Conservation (phyloP, 30 jellyfish, hydroid and myxozoan genomes). For the Rhopilema esculentum region DNA sequence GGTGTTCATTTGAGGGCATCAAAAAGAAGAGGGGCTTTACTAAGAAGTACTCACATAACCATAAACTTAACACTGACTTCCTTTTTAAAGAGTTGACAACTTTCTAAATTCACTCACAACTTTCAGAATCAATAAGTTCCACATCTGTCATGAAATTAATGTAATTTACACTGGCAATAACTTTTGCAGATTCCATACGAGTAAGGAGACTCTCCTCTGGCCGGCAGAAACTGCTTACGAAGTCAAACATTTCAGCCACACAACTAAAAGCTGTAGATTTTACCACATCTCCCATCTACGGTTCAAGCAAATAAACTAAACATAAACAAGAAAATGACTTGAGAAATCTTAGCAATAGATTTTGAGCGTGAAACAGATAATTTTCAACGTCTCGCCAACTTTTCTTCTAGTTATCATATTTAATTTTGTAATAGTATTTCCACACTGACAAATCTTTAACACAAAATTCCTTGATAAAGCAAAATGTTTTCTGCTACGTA, state of each 20-base stretch:
- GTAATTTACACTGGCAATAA: slow-evolving; percentile 8
- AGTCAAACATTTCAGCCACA: slow-evolving; percentile 28
- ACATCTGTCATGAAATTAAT: slow-evolving; percentile 16
- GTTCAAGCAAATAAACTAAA: not conserved
- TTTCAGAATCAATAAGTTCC: slow-evolving; percentile 8
- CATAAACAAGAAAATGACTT: not conserved
- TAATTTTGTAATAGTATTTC: too few relatives aligned
- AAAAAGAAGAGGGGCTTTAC: too few relatives aligned
- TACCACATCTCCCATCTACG: not conserved
- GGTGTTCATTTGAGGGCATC: too few relatives aligned
- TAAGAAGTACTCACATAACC: too few relatives aligned
- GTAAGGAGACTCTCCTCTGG: slow-evolving; percentile 17
- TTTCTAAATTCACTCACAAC: not conserved
- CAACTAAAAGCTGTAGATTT: not conserved
- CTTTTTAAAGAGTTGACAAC: too few relatives aligned
- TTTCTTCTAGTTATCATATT: too few relatives aligned
- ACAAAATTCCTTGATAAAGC: too few relatives aligned
- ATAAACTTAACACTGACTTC: too few relatives aligned
- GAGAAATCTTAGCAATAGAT: not conserved
- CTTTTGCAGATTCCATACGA: slow-evolving; percentile 52
- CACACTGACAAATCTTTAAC: too few relatives aligned
- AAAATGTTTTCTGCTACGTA: too few relatives aligned
- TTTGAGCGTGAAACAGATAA: not conserved
- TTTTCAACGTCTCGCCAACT: not conserved
- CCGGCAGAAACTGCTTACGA: slow-evolving; percentile 35